Evolutionary conservation across 2,113 vertebrate genomes (phyloP).

Genomic region (Naja naja): DNA sequence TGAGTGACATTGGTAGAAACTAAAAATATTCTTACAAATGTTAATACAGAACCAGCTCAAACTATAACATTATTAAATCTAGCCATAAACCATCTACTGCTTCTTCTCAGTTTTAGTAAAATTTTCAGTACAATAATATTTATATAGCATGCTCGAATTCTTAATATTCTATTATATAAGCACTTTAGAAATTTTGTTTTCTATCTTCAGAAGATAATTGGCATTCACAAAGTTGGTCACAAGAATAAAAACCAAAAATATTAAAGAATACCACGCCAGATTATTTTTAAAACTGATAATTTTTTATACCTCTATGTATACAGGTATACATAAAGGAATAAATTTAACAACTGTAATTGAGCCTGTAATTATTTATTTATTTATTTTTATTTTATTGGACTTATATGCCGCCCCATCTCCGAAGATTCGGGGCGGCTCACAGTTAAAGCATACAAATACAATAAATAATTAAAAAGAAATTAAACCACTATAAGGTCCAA

Average conservation of each 20-base stretch:
- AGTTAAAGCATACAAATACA: too few species aligned
- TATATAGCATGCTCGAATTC: not conserved
- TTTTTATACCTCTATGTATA: not conserved
- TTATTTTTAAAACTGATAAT: not conserved
- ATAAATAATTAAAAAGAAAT: too few species aligned
- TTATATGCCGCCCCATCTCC: too few species aligned
- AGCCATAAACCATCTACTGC: not conserved
- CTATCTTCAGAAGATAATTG: not conserved
- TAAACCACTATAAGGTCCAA: too few species aligned
- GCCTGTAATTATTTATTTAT: too few species aligned
- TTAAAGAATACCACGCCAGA: not conserved
- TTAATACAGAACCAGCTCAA: not conserved
- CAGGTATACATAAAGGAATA: too few species aligned
- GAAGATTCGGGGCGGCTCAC: too few species aligned
- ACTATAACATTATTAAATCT: not conserved
- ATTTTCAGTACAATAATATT: not conserved
- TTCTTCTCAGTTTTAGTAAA: not conserved
- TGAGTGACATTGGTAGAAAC: not conserved
- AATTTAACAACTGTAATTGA: too few species aligned
- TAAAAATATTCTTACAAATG: not conserved
- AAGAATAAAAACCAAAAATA: not conserved
- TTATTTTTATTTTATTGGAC: too few species aligned
- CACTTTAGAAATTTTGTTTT: not conserved
- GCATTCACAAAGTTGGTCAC: not conserved
- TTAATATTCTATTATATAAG: not conserved